Base-by-base conservation (phyloP, 35 echinoderm and acorn worm genomes). In the Stichopus chloronotus region DNA sequence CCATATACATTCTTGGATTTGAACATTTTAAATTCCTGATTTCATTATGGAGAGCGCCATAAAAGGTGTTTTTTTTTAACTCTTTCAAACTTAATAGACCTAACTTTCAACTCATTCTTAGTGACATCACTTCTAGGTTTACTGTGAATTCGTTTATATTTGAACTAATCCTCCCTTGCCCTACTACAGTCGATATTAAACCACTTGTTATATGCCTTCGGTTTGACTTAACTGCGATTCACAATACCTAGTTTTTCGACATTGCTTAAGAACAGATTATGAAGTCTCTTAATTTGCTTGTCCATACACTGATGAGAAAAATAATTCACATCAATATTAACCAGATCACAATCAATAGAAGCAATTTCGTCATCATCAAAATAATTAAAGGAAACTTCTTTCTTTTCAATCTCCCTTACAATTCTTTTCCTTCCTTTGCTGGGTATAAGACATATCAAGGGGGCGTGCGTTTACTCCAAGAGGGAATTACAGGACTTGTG, bases 11-110 rank as follows among this genome's bases (percentile, higher is more conserved):
- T 25, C 78, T 81, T 81, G 10, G 78, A 23, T 81, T 81, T 81
- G 78, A 81, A 81, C 78, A 43, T 81, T 81, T 81, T 81, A 4
- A 23, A 81, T 81, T 81, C 24, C 24, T 52, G n/a, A 25, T 81
- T 81, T 81, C 78, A 81, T 52, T 81, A 81, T 81, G n/a, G 78
- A 81, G 78, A 81, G 78, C 78, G 78, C 23, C 78, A 81, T 81
- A 81, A 52, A 1, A 23, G 43, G 24, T 81, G 4, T 22, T 7
- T 23, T 12, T 23, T 81, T 25, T 55, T 55, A 81, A 81, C 78
- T 81, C 78, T 81, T 81, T 76, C 25, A 76, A 5, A 76, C 72
- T 76, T 76, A 17, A 76, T 76, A 76, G 72, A 76, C 14, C 4
- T 76, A 76, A 11, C 4, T 8, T 76, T 8, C 3, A 76, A 76